Percentiles rank a stretch among this genome's conserved stretches.
phyloP scores from a whole-genome alignment of 2,888 invertebrate species.

The Chrysomela aeneicollis region DNA sequence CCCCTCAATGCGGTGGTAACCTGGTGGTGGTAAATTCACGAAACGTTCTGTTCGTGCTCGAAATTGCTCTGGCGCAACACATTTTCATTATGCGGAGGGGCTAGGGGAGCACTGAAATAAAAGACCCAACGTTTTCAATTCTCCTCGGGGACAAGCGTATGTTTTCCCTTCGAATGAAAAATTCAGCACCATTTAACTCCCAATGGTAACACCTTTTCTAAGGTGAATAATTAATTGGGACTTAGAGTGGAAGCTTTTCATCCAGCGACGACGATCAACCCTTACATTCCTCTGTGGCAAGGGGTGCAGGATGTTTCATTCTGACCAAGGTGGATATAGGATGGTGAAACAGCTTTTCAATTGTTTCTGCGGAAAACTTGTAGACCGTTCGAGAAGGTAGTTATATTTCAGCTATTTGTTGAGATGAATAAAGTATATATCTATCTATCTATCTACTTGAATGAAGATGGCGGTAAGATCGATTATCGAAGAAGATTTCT shows the following conservation, averaged over 20 bases:
- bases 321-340: too few species aligned
- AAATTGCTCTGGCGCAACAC: background rate
- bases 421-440: too few species aligned
- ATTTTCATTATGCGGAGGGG: background rate
- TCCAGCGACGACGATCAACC: background rate
- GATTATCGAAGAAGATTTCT: too few species aligned
- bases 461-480: too few species aligned
- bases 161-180: background rate
- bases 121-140: background rate
- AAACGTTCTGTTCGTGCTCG: background rate
- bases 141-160: background rate
- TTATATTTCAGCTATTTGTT: too few species aligned
- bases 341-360: too few species aligned
- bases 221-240: slow-evolving; percentile 19
- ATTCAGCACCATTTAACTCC: background rate
- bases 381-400: too few species aligned
- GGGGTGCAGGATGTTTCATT: background rate
- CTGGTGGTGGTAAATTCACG: background rate
- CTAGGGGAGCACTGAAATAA: background rate
- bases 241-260: background rate
- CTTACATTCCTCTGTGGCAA: background rate
- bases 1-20: too few species aligned
- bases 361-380: too few species aligned
- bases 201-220: background rate
- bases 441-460: too few species aligned